Percentiles rank a stretch among this genome's conserved stretches.
Conservation (phyloP, 1,140 invertebrate genomes). For the Cotesia chilonis region DNA sequence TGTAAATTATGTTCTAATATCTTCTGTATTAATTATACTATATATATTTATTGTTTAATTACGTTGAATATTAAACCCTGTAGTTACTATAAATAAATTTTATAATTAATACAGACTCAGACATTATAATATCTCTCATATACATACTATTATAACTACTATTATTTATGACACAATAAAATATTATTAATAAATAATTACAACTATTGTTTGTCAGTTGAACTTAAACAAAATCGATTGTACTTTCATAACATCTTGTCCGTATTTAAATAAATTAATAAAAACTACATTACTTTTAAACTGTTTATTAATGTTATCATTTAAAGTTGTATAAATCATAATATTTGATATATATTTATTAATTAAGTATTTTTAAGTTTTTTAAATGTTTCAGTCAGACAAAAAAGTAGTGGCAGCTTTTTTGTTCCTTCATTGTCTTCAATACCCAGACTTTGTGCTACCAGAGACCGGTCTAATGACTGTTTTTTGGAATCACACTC, state of each 20-base stretch:
- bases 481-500: slow-evolving; percentile 61
- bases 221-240: neutral
- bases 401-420: slow-evolving; percentile 58
- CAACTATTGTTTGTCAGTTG: slow-evolving; percentile 7
- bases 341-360: slow-evolving; percentile 31
- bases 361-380: slow-evolving; percentile 45
- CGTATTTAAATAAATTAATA: slow-evolving; percentile 13
- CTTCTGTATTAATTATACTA: slow-evolving; percentile 1
- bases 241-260: no score
- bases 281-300: slow-evolving; percentile 12
- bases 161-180: neutral
- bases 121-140: slow-evolving; percentile 35
- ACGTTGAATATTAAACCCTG: neutral
- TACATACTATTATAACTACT: slow-evolving; percentile 26
- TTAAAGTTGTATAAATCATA: neutral
- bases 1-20: slow-evolving; percentile 23
- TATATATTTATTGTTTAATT: neutral
- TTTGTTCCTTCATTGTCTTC: slow-evolving; percentile 54
- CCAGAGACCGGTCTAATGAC: slow-evolving; percentile 53
- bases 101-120: slow-evolving; percentile 31
- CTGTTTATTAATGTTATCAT: neutral
- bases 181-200: slow-evolving; percentile 1
- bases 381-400: slow-evolving; percentile 57
- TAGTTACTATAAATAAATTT: slow-evolving; percentile 28
- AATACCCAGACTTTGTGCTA: slow-evolving; percentile 56